These are phyloP conservation scores for Tenthredo livida DNA, from an alignment of 2,888 invertebrate species.

Conservation along the genomic window DNA sequence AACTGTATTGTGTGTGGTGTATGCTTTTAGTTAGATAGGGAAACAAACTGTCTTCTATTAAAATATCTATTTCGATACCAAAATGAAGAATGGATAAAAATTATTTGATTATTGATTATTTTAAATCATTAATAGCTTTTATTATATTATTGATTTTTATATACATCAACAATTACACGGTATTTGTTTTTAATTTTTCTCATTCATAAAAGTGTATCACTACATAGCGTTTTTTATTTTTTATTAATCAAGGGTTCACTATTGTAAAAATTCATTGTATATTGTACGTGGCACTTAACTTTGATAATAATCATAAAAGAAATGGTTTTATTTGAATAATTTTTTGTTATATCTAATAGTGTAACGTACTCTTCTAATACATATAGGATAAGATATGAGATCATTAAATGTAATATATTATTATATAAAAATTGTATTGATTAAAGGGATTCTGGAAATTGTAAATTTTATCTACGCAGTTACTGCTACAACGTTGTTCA, in stretches of 20 bases:
- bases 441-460: constrained; percentile 53
- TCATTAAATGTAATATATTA: constrained; percentile 66
- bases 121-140: not conserved
- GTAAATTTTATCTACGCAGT: constrained; percentile 18
- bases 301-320: constrained; percentile 2
- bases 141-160: not conserved
- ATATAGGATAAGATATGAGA: constrained; percentile 59
- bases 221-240: not conserved
- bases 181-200: not conserved
- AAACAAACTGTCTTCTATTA: constrained; percentile 1
- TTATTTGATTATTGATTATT: not conserved
- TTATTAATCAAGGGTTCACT: constrained; percentile 33
- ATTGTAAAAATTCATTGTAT: constrained; percentile 49
- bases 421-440: constrained; percentile 59
- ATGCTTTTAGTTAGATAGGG: constrained; percentile 24
- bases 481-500: not conserved
- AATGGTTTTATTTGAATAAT: constrained; percentile 44
- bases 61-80: not conserved
- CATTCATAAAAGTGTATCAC: constrained; percentile 9
- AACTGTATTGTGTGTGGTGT: not conserved
- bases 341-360: constrained; percentile 51
- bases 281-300: not conserved
- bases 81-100: not conserved
- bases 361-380: constrained; percentile 53
- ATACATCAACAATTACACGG: not conserved